A percentile compares a stretch with the other conserved stretches of the same genome.
These are phyloP conservation scores for Calypte anna DNA, from an alignment of 2,113 vertebrate genomes.

Conservation along the genomic window DNA sequence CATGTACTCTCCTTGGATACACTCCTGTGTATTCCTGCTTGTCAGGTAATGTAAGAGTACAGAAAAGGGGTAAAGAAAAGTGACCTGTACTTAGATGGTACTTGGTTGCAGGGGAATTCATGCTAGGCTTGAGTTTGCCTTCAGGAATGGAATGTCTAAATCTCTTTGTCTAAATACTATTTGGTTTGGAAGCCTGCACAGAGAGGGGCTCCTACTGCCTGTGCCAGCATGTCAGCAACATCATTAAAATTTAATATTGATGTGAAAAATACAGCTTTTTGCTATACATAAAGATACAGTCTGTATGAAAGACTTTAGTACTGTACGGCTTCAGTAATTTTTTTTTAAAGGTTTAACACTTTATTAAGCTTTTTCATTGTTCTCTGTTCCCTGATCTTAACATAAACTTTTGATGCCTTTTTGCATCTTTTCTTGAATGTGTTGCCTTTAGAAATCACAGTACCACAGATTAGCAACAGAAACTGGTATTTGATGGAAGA, in stretches of 20 bases:
- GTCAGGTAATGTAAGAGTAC: not conserved
- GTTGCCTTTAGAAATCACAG: not conserved
- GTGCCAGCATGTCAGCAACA: not conserved
- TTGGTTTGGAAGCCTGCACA: not conserved
- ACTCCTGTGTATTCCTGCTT: accelerated
- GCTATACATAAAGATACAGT: not conserved
- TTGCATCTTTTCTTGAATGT: not conserved
- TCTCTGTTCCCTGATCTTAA: not conserved
- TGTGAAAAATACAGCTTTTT: not conserved
- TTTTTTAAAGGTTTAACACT: not conserved
- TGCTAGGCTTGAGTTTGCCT: not conserved
- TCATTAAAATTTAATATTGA: not conserved
- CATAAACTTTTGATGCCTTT: not conserved
- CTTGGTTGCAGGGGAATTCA: not conserved
- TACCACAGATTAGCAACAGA: not conserved
- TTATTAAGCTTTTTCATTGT: not conserved
- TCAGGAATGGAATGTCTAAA: not conserved
- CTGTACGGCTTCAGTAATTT: accelerated
- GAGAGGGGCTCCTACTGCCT: not conserved
- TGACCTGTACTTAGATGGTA: not conserved
- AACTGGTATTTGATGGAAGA: not conserved
- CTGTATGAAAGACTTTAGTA: not conserved
- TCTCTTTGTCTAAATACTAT: not conserved
- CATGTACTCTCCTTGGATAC: too few relatives aligned
- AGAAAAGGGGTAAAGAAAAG: not conserved